Conservation (phyloP, 30 jellyfish, hydroid and myxozoan species). For the Hydractinia echinata region DNA sequence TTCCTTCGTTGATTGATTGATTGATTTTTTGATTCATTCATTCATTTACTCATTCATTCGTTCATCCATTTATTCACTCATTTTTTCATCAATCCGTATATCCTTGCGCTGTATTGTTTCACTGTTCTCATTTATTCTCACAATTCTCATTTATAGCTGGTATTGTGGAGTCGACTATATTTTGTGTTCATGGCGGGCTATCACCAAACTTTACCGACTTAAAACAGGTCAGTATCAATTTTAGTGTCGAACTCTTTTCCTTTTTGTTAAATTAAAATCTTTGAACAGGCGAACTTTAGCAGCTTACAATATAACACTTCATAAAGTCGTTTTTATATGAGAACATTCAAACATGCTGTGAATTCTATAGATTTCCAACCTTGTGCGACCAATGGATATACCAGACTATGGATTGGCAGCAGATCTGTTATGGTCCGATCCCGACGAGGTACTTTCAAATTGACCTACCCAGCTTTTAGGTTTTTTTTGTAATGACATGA, state of each 20-base stretch:
- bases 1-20: too few relatives aligned
- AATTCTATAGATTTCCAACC: conserved; percentile 39
- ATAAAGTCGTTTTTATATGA: too few relatives aligned
- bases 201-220: conserved; percentile 74
- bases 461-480: neutral
- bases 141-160: conserved; percentile 63
- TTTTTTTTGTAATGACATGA: neutral
- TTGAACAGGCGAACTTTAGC: too few relatives aligned
- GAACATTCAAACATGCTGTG: too few relatives aligned
- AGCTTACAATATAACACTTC: too few relatives aligned
- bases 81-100: too few relatives aligned
- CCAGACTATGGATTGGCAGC: conserved; percentile 91
- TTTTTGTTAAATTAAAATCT: too few relatives aligned
- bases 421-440: conserved; percentile 95
- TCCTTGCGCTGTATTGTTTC: too few relatives aligned
- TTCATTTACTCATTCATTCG: too few relatives aligned
- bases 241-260: too few relatives aligned
- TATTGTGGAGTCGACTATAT: conserved; percentile 78
- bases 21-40: too few relatives aligned
- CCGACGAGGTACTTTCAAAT: conserved; percentile 76
- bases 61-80: too few relatives aligned
- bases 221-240: conserved; percentile 50
- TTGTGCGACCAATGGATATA: conserved; percentile 91
- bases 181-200: conserved; percentile 95
- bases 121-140: neutral